A percentile compares a stretch with the other conserved stretches of the same genome.
Conservation (phyloP, 2,888 invertebrate species). For the Drosophila meridiana region DNA sequence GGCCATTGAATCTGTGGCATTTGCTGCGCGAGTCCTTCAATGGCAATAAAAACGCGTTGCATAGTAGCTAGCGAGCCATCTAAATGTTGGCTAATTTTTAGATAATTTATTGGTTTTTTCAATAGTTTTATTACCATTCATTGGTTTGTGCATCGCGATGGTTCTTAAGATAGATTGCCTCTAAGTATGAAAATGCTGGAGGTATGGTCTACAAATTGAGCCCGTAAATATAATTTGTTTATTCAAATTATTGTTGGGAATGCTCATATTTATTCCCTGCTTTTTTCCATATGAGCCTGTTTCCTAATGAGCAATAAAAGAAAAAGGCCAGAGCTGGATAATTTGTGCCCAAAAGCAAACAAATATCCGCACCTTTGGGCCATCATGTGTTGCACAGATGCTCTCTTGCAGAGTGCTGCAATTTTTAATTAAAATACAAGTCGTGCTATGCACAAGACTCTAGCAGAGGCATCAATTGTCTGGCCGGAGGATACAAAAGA, state of each 20-base stretch:
- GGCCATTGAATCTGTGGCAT: slow-evolving; percentile 5
- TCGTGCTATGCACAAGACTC: slow-evolving; percentile 9
- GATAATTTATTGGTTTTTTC: background rate
- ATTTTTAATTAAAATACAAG: slow-evolving; percentile 62
- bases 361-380: slow-evolving; percentile 16
- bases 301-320: background rate
- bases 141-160: background rate
- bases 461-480: slow-evolving; percentile 46
- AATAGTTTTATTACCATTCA: too few species aligned
- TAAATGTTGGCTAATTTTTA: background rate
- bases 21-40: background rate
- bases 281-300: background rate
- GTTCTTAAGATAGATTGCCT: background rate
- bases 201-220: too few species aligned
- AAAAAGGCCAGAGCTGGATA: background rate
- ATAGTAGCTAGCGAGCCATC: background rate
- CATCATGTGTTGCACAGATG: background rate
- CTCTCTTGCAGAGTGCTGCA: background rate
- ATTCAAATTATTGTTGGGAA: too few species aligned
- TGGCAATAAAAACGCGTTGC: slow-evolving; percentile 8
- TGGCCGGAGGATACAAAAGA: slow-evolving; percentile 11
- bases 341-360: slow-evolving; percentile 1
- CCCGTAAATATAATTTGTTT: too few species aligned
- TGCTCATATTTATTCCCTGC: background rate
- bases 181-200: too few species aligned